Evolutionary conservation across 2,113 vertebrate genomes (phyloP), one percentile per base, ranked within the genome.

Genomic region (Clarias gariepinus): DNA sequence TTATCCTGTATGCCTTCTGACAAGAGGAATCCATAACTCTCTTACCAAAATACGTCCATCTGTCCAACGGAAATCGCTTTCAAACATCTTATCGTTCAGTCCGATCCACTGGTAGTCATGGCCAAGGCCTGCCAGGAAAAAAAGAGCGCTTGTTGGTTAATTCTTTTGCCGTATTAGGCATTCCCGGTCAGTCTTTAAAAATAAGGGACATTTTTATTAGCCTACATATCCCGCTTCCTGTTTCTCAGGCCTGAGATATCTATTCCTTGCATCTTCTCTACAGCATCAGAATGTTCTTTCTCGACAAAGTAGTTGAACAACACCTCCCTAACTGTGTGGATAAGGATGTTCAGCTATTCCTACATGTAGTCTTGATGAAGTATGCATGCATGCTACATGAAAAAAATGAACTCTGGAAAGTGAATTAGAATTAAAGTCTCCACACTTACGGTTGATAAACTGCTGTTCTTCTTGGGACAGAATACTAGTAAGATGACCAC

Each of bases 31-130:
- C 81, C 87, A 84, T 90, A 78, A 83, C 16, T 71, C 63, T 94
- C 96, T 97, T 96, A 99, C 98, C 97, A 98, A 91, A 0, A 95
- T 88, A 74, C 94, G 95, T 88, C 97, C 96, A 90, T 99, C 98
- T 4, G 97, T 98, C 98, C 98, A 99, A 33, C 96, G 97, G 95
- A 99, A 99, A 92, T 99, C 98, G 28, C 94, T 96, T 91, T 99
- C 97, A 94, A 96, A 99, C 98, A 99, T 98, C 94, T 99, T 99
- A 96, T 99, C 98, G 81, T 98, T 99, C 86, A 99, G 95, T 66
- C 98, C 98, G 71, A 99, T 98, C 98, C 98, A 99, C 92, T 99
- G 98, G 90, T 99, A 99, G 90, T 99, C 97, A 87, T 98, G 97
- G 74, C 98, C 97, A 91, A 99, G 94, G 89, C 97, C 98, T 99